These are phyloP conservation scores for Psittacula echo DNA, from an alignment of 2,797 vertebrate species.

Conservation along the genomic window DNA sequence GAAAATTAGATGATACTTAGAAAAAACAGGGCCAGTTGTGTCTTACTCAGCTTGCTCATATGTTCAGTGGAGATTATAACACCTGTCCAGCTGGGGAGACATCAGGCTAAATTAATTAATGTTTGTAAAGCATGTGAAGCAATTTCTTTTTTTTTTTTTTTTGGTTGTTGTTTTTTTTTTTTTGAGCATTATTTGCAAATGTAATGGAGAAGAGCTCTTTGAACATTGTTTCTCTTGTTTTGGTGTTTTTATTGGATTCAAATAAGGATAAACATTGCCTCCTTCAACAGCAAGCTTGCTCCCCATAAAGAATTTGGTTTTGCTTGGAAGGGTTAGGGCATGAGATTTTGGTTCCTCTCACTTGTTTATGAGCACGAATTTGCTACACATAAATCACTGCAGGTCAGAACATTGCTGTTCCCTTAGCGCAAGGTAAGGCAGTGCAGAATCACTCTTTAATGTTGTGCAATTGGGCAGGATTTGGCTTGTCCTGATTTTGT, in stretches of 20 bases:
- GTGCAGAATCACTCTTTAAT: constrained; percentile 56
- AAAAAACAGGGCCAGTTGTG: background rate
- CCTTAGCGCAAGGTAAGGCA: constrained; percentile 53
- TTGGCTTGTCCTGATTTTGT: constrained; percentile 62
- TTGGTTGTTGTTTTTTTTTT: background rate
- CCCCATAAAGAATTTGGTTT: constrained; percentile 19
- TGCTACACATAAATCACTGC: constrained; percentile 63
- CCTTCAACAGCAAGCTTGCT: background rate
- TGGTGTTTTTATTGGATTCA: constrained; percentile 3
- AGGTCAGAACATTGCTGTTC: constrained; percentile 65
- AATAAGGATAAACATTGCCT: background rate
- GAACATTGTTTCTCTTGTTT: constrained; percentile 5
- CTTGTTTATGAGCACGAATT: constrained; percentile 56
- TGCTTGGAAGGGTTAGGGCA: constrained; percentile 24
- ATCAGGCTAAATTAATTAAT: constrained; percentile 20
- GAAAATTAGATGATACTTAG: constrained; percentile 13
- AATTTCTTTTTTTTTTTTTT: background rate
- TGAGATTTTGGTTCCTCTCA: constrained; percentile 46
- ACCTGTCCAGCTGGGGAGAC: constrained; percentile 32
- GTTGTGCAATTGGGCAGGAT: constrained; percentile 73
- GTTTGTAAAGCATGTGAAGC: background rate
- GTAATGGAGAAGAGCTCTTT: background rate
- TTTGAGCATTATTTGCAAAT: background rate
- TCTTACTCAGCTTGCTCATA: constrained; percentile 24
- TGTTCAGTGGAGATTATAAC: constrained; percentile 16